Evolutionary conservation across 2,113 vertebrate genomes (phyloP).

Genomic region (Cyanocitta stelleri): DNA sequence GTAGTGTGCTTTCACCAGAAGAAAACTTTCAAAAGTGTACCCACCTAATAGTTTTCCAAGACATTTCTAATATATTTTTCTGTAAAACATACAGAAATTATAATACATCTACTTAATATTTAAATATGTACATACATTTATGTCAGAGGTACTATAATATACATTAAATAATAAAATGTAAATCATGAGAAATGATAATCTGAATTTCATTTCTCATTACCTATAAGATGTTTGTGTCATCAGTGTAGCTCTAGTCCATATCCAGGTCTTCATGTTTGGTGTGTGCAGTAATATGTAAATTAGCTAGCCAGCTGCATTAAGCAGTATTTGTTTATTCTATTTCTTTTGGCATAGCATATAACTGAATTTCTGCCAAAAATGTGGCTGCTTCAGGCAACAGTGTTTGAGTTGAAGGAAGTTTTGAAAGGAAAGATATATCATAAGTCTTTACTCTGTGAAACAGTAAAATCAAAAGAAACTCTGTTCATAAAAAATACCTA

Average conservation of each 20-base stretch:
- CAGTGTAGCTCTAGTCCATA: conserved; percentile 67
- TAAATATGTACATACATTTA: not conserved
- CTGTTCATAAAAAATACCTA: conserved; percentile 66
- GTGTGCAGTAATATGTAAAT: conserved; percentile 80
- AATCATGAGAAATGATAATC: conserved; percentile 48
- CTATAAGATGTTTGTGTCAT: conserved; percentile 68
- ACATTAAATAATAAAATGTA: conserved; percentile 1
- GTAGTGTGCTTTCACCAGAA: not conserved
- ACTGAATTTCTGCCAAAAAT: conserved; percentile 79
- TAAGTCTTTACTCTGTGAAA: conserved; percentile 67
- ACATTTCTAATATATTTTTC: not conserved
- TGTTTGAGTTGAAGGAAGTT: conserved; percentile 69
- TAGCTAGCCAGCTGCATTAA: conserved; percentile 74
- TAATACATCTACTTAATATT: not conserved
- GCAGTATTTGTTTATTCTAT: conserved; percentile 80
- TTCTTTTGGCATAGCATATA: conserved; percentile 73
- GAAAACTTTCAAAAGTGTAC: not conserved
- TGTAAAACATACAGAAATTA: not conserved
- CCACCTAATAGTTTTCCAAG: not conserved
- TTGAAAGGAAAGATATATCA: conserved; percentile 68
- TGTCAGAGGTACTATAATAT: not conserved
- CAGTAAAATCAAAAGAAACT: conserved; percentile 71
- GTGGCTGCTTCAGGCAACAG: conserved; percentile 73
- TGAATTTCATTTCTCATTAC: conserved; percentile 65
- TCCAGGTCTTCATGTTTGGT: conserved; percentile 73